Evolutionary conservation across 1,140 invertebrate species (phyloP).

Genomic region (Bombus huntii): DNA sequence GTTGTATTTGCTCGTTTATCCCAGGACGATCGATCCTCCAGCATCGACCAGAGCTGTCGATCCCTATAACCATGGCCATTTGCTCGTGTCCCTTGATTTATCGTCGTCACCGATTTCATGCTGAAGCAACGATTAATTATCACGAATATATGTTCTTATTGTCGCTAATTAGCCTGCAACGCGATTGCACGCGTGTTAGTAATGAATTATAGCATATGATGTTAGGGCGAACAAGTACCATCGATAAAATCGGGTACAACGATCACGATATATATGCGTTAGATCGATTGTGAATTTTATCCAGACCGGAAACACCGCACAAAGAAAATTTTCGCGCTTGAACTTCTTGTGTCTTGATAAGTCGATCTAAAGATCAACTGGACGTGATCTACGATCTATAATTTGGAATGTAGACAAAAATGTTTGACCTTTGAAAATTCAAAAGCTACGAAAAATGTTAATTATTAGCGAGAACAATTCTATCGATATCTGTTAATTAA

Average conservation of each 20-base stretch:
- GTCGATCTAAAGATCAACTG: not conserved
- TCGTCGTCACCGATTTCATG: not conserved
- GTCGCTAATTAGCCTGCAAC: not conserved
- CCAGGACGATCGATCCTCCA: constrained; percentile 7
- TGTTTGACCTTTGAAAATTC: accelerated
- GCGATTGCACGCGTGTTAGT: too few species aligned
- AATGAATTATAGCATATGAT: too few species aligned
- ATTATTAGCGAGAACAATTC: too few species aligned
- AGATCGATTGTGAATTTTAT: too few species aligned
- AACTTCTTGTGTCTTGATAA: not conserved
- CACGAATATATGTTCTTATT: not conserved
- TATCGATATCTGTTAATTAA: not conserved
- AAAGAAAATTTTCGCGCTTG: too few species aligned
- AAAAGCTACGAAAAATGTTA: too few species aligned
- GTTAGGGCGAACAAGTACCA: not conserved
- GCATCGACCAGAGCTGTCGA: constrained; percentile 16
- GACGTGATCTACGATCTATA: not conserved
- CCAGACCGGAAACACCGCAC: too few species aligned
- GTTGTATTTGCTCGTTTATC: constrained; percentile 33
- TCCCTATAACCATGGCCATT: constrained; percentile 6
- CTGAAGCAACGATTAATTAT: not conserved
- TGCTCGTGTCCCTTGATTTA: not conserved
- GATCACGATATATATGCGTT: too few species aligned
- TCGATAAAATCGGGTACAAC: not conserved
- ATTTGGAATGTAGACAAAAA: not conserved